Evolutionary conservation across 1,140 invertebrate species (phyloP), one percentile per base, ranked within the genome.

Genomic region (Dryas iulia): DNA sequence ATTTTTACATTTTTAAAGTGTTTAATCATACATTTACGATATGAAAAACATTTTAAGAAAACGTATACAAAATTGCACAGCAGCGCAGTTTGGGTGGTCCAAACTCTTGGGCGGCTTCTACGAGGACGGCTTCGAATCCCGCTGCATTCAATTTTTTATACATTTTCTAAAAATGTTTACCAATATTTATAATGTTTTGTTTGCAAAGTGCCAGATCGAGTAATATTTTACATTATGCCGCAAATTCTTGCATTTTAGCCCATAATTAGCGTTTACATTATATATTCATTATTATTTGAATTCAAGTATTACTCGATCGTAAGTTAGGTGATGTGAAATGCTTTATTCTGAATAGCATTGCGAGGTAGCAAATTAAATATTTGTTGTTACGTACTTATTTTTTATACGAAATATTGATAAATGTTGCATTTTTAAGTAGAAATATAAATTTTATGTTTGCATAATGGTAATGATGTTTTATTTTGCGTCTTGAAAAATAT

Each of bases 391-490:
- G 73, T 84, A 83, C 77, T 87, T 90, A 90, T 90, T 90, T 47
- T 89, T 90, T 90, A 90, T 90, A 90, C 84, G 81, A 69, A 81
- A 76, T 89, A 88, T 88, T 87, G 82, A 86, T 86, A 77, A 86
- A 89, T 74, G 85, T 90, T 90, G 85, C 84, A 84, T 85, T 86
- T 86, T 87, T 84, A 66, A 77, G 85, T 87, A 86, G 83, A 82
- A 56, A 83, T 85, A 83, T 80, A 86, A 78, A 72, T 72, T 76
- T 87, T 90, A 87, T 81, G 83, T 90, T 90, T 87, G 85, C 88
- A 82, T 84, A 82, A 74, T 68, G 58, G 59, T 73, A 66, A 74
- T 54, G 59, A 30, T 66, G 61, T 68, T 65, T 71, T 71, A 71
- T 74, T 63, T 39, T 35, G 30, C 31, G 11, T 23, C 18, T 47